Base-by-base conservation (phyloP, 2,888 invertebrate genomes). In the Villa cingulata region DNA sequence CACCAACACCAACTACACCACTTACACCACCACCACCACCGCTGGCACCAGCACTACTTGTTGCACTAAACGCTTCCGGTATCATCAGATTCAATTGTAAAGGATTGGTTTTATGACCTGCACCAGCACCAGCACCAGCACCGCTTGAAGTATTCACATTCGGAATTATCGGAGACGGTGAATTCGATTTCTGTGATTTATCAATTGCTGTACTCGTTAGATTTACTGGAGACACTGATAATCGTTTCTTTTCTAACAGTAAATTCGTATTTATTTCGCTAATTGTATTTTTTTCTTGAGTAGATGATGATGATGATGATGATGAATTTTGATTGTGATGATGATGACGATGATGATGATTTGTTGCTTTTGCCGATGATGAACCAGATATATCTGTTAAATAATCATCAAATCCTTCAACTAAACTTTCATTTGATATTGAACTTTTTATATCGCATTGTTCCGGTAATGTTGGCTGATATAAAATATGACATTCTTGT, bases 31-130 rank as follows among this genome's bases (percentile, higher is more conserved):
- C 27, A 9, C 27, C 27, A 6, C 27, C 27, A 6, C 27, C 27
- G 9, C 27, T 9, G 4, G 5, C 34, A 14, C n/a, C 48, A 48
- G 39, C 41, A 49, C 44, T 48, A 59, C 76, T 76, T 55, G 74
- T 73, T 2, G 79, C 75, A 52, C 76, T 78, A 57, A 91, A 91
- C 17, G 87, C 88, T 61, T 90, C 89, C 0, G 91, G 90, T 0
- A 90, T 89, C 81, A 90, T 86, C 23, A 88, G 73, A 59, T 82
- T 87, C 20, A 86, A 68, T 27, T 72, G 71, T 12, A 70, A 62
- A 50, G 48, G 48, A 3, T 65, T 65, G 9, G 65, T 62, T 4
- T 36, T 32, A 32, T 32, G 9, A 32, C 29, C 12, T 6, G 5
- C 23, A 23, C 23, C 23, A 7, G 23, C 7, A n/a, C n/a, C n/a